Percentiles rank a stretch among this genome's conserved stretches.
phyloP scores from a whole-genome alignment of 2,888 invertebrate species.

The Conus canariensis region DNA sequence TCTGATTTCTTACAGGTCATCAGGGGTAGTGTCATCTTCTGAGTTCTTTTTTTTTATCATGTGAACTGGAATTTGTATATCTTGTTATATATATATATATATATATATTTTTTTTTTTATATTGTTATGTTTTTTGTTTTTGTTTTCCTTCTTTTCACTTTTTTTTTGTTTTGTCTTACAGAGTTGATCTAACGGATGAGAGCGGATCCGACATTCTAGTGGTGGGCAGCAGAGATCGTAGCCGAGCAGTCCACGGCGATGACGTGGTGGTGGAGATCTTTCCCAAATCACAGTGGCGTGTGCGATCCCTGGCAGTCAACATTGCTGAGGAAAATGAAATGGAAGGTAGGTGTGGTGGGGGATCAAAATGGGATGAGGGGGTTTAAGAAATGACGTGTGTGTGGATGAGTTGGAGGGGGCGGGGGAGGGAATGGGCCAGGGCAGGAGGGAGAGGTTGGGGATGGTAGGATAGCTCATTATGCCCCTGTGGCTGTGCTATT shows the following conservation, averaged over 20 bases:
- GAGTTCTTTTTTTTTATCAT: too few species aligned
- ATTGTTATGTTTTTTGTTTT: not conserved
- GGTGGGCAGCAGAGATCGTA: slow-evolving; percentile 61
- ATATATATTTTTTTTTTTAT: not conserved
- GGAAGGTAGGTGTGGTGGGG: not conserved
- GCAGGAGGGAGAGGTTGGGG: too few species aligned
- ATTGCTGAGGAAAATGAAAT: slow-evolving; percentile 50
- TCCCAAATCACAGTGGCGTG: slow-evolving; percentile 65
- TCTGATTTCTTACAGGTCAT: too few species aligned
- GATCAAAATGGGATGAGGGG: not conserved
- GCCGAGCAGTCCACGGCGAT: slow-evolving; percentile 69
- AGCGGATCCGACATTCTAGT: slow-evolving; percentile 67
- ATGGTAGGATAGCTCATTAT: too few species aligned
- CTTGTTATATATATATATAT: not conserved
- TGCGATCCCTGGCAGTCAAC: slow-evolving; percentile 58
- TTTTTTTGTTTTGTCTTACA: slow-evolving; percentile 35
- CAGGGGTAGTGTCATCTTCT: too few species aligned
- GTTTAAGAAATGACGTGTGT: not conserved
- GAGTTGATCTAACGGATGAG: slow-evolving; percentile 56
- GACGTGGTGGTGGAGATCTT: slow-evolving; percentile 67
- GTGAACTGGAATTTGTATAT: too few species aligned
- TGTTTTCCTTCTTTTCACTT: not conserved
- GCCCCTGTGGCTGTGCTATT: too few species aligned
- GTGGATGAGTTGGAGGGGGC: too few species aligned
- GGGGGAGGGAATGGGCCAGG: too few species aligned